A percentile compares a stretch with the other conserved stretches of the same genome.
These are phyloP conservation scores for Pteromalus puparum DNA, from an alignment of 1,140 invertebrate genomes.

Conservation along the genomic window DNA sequence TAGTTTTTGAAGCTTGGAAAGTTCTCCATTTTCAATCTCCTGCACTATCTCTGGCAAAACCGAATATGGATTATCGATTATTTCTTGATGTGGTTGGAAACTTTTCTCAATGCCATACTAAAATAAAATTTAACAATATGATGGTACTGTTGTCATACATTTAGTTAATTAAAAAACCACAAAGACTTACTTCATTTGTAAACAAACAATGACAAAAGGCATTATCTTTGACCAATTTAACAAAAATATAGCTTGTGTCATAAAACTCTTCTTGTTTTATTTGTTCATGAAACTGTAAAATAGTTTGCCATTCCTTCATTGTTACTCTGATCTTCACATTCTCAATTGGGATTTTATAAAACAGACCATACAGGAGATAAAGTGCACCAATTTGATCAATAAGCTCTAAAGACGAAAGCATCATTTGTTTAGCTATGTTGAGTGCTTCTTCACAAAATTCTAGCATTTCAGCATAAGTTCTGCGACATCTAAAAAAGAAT, in stretches of 20 bases:
- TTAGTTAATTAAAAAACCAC: slow-evolving; percentile 2
- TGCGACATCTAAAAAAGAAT: slow-evolving; percentile 59
- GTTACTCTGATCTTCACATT: slow-evolving; percentile 67
- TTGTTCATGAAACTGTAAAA: slow-evolving; percentile 62
- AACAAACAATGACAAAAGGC: slow-evolving; percentile 66
- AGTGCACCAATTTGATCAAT: slow-evolving; percentile 68
- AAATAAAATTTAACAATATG: slow-evolving; percentile 53
- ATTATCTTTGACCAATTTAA: slow-evolving; percentile 65
- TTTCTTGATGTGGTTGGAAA: slow-evolving; percentile 52
- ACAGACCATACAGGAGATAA: slow-evolving; percentile 70
- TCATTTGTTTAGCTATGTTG: slow-evolving; percentile 67
- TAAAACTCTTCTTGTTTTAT: slow-evolving; percentile 65
- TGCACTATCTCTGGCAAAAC: slow-evolving; percentile 59
- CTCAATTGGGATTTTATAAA: slow-evolving; percentile 68
- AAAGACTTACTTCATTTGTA: slow-evolving; percentile 64
- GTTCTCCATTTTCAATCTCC: slow-evolving; percentile 55
- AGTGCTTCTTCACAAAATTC: slow-evolving; percentile 71
- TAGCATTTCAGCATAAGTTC: slow-evolving; percentile 61
- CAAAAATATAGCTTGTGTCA: slow-evolving; percentile 70
- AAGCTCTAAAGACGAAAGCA: slow-evolving; percentile 59
- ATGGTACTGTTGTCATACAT: slow-evolving; percentile 15
- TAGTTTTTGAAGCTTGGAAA: slow-evolving; percentile 57
- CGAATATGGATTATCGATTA: slow-evolving; percentile 58
- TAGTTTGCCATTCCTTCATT: slow-evolving; percentile 62
- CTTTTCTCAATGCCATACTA: slow-evolving; percentile 67